phyloP scores from a whole-genome alignment of 2,888 invertebrate genomes.

The Allygus modestus region DNA sequence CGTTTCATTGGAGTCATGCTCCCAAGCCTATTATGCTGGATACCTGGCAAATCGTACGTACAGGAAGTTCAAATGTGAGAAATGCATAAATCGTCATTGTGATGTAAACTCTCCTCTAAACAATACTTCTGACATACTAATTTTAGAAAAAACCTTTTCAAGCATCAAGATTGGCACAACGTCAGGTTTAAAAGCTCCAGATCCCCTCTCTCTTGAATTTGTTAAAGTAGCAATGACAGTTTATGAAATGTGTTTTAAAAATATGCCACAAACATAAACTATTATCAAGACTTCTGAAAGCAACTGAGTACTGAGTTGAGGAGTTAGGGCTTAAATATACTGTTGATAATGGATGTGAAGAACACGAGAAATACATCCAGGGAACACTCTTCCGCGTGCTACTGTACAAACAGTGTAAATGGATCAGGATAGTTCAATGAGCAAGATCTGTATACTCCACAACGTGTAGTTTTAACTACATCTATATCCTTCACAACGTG shows the following conservation, averaged over 20 bases:
- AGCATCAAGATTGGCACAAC: not conserved
- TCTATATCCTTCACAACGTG: too few relatives aligned
- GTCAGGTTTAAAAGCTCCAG: conserved; percentile 24
- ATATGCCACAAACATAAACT: conserved; percentile 11
- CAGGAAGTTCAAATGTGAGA: conserved; percentile 57
- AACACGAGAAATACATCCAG: too few relatives aligned
- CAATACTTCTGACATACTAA: not conserved
- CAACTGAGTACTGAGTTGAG: too few relatives aligned
- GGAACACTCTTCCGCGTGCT: too few relatives aligned
- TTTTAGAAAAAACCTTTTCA: conserved; percentile 42
- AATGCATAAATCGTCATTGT: conserved; percentile 28
- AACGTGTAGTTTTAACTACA: too few relatives aligned
- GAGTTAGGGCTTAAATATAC: too few relatives aligned
- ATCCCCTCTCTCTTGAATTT: not conserved
- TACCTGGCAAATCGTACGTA: conserved; percentile 54
- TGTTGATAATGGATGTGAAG: too few relatives aligned
- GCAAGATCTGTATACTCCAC: too few relatives aligned
- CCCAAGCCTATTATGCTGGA: conserved; percentile 61
- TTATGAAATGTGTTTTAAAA: not conserved
- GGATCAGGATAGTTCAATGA: too few relatives aligned
- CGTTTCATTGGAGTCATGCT: conserved; percentile 59
- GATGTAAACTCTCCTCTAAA: not conserved
- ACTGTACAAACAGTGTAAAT: too few relatives aligned
- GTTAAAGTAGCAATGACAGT: not conserved
- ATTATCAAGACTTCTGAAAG: not conserved